Conservation (phyloP, 2,113 vertebrate species). For the Saguinus midas region DNA sequence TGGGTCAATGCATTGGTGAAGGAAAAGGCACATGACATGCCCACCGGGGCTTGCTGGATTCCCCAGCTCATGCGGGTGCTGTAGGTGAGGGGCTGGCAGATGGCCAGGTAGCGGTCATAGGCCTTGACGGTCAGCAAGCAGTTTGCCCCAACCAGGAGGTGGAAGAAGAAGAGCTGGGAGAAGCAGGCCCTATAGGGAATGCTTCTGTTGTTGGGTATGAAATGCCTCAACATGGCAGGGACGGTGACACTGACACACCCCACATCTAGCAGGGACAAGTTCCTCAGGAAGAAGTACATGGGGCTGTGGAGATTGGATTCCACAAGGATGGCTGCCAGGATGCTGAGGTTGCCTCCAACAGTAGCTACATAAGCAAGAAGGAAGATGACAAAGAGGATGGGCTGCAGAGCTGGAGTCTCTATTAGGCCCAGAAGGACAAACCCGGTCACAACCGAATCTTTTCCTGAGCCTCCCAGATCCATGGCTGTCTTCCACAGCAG, state of each 20-base stretch:
- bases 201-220: conserved; percentile 60
- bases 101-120: conserved; percentile 81
- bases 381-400: conserved; percentile 78
- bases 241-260: conserved; percentile 76
- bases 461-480: conserved; percentile 20
- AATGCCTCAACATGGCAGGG: conserved; percentile 78
- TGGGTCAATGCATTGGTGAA: conserved; percentile 52
- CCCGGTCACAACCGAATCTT: conserved; percentile 19
- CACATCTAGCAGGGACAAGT: conserved; percentile 82
- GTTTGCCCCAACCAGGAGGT: conserved; percentile 45
- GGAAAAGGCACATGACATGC: conserved; percentile 70
- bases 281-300: conserved; percentile 84
- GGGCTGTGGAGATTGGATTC: conserved; percentile 76
- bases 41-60: conserved; percentile 44
- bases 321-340: conserved; percentile 73
- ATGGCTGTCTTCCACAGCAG: not conserved
- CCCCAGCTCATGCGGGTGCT: conserved; percentile 72
- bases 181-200: conserved; percentile 79
- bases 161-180: conserved; percentile 80
- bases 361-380: conserved; percentile 73
- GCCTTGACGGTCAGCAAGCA: conserved; percentile 84
- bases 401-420: conserved; percentile 41
- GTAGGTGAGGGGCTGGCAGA: conserved; percentile 82
- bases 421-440: conserved; percentile 72
- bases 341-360: conserved; percentile 80